phyloP scores from a whole-genome alignment of 2,113 vertebrate species.

The Penelope pileata region DNA sequence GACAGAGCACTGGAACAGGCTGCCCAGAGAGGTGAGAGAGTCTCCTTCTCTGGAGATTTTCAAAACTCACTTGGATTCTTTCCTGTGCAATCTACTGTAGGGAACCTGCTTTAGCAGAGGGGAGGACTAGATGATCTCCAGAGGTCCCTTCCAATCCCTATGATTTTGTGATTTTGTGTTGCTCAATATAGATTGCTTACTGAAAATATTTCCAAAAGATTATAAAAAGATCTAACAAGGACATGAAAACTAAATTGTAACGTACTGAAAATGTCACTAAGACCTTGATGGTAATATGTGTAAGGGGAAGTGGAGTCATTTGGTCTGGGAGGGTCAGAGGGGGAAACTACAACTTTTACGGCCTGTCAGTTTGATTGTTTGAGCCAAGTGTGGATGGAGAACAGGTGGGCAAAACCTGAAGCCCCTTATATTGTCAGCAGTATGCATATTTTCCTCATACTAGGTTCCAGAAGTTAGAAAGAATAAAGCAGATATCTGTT shows the following conservation, averaged over 20 bases:
- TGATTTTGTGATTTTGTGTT: too few relatives aligned
- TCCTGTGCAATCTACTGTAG: too few relatives aligned
- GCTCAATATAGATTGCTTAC: not conserved
- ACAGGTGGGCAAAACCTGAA: not conserved
- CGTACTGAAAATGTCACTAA: not conserved
- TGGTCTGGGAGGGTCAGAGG: not conserved
- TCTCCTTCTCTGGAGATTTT: too few relatives aligned
- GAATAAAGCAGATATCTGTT: not conserved
- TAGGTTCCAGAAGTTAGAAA: not conserved
- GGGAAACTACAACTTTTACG: not conserved
- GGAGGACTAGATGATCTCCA: too few relatives aligned
- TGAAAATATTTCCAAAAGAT: not conserved
- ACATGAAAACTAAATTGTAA: not conserved
- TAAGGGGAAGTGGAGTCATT: not conserved
- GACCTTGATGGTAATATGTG: not conserved
- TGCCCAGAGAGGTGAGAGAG: too few relatives aligned
- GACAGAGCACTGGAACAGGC: too few relatives aligned
- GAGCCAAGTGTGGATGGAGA: not conserved
- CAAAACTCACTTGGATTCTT: too few relatives aligned
- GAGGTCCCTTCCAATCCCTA: too few relatives aligned
- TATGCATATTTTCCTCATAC: not conserved
- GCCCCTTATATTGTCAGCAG: not conserved
- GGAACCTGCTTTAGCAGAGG: too few relatives aligned
- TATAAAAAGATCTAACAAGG: not conserved
- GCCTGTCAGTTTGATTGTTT: not conserved